Evolutionary conservation across 2,888 invertebrate species (phyloP).

Genomic region (Tanypteryx hageni): DNA sequence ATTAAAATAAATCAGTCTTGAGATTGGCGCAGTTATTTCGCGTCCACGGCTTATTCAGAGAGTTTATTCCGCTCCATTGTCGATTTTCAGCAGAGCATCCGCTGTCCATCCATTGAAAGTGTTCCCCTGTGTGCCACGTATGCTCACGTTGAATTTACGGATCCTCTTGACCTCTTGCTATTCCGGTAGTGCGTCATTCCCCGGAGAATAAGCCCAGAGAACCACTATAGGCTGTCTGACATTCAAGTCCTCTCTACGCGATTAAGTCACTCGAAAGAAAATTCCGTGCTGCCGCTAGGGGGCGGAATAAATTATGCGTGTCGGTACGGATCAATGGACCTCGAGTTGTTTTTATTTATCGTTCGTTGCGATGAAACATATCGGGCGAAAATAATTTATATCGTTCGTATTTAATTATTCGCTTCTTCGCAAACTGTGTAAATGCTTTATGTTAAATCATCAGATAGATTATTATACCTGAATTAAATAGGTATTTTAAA

Average conservation of each 20-base stretch:
- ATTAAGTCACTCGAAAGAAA: conserved; percentile 27
- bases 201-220: conserved; percentile 16
- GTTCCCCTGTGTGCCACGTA: conserved; percentile 19
- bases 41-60: background rate
- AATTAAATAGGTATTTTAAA: too few relatives aligned
- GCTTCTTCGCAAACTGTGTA: too few relatives aligned
- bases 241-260: conserved; percentile 14
- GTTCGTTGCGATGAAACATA: background rate
- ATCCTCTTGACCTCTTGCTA: conserved; percentile 56
- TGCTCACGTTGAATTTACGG: conserved; percentile 35
- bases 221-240: conserved; percentile 19
- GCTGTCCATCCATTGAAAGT: conserved; percentile 20
- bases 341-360: background rate
- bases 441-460: too few relatives aligned
- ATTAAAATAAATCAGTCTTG: conserved; percentile 15
- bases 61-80: conserved; percentile 41
- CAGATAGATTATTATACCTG: too few relatives aligned
- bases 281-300: background rate
- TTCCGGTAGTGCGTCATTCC: conserved; percentile 23
- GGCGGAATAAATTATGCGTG: background rate
- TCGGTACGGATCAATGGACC: background rate
- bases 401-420: too few relatives aligned
- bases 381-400: background rate
- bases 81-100: conserved; percentile 34
- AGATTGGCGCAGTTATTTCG: conserved; percentile 18